Evolutionary conservation across 2,113 vertebrate genomes (phyloP).

Genomic region (Ondatra zibethicus): DNA sequence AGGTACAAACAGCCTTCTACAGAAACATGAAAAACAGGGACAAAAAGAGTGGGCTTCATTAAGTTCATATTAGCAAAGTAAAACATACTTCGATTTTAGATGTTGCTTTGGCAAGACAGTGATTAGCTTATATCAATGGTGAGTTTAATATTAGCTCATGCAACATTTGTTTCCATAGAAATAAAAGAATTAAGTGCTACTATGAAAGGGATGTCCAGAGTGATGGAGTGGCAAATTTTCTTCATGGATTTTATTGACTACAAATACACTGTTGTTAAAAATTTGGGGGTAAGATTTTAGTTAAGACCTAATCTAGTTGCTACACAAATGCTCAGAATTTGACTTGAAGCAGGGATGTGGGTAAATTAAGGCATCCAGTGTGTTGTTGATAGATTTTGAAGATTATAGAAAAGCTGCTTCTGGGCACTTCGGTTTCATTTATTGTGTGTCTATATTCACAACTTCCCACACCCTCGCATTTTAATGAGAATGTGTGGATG

Average conservation of each 20-base stretch:
- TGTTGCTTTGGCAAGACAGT: neutral
- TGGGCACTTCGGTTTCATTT: neutral
- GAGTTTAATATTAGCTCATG: too few species aligned
- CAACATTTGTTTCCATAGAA: neutral
- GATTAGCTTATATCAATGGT: neutral
- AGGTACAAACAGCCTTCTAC: neutral
- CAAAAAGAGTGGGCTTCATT: neutral
- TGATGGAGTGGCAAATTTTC: neutral
- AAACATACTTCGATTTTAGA: neutral
- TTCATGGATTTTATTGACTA: neutral
- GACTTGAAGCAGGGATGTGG: neutral
- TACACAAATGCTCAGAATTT: neutral
- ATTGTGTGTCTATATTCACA: rapidly evolving
- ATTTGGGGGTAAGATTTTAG: neutral
- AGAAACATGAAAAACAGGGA: neutral
- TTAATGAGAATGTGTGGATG: neutral
- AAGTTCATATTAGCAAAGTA: neutral
- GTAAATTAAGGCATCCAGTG: neutral
- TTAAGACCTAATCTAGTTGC: neutral
- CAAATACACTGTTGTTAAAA: neutral
- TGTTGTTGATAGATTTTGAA: neutral
- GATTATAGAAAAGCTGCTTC: neutral
- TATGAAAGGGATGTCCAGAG: neutral
- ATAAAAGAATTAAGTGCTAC: neutral
- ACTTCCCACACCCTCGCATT: neutral